Base-by-base conservation (phyloP, 2,797 vertebrate genomes). In the Momotus momota region DNA sequence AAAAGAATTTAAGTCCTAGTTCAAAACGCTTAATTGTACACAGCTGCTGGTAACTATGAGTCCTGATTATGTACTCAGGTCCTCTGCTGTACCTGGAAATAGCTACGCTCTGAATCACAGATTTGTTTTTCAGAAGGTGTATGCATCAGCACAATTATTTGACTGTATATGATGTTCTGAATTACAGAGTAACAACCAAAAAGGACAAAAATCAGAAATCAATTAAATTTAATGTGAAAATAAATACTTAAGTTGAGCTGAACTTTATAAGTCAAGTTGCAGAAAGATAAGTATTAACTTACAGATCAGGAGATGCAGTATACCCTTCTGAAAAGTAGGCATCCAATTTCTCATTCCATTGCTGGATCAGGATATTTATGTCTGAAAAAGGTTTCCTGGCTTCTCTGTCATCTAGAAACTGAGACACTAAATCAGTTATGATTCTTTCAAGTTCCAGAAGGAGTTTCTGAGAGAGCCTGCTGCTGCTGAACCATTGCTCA, bases 401-500 rank as follows among this genome's bases (percentile, higher is more conserved):
- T 69, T 92, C 27, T 12, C 16, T 84, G 4, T 45, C 81, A 18
- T 93, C 71, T 75, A 73, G 74, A 58, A 92, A 74, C 48, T 58
- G 72, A 60, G 74, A 52, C 15, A 40, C 16, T 69, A 97, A 83
- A 48, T 69, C 55, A 73, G 14, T 78, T 70, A 91, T 46, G 12
- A 74, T n/a, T 38, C 15, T 75, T 86, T 38, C 92, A 48, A 71
- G 4, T 38, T 87, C 88, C 7, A 49, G 17, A 65, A 96, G 40
- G 11, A 96, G 40, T 40, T 93, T 92, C 75, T 94, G 94, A 84
- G 70, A 40, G 41, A 77, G 20, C 17, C 23, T 65, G 18, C 17
- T 66, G 46, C 41, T 88, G 45, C 48, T 48, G 18, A 82, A 40
- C 97, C 96, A 93, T 54, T 95, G 96, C 10, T 84, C 38, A 54